Evolutionary conservation across 2,797 vertebrate genomes (phyloP), one percentile per base, ranked within the genome.

Genomic region (Acanthornis magna): DNA sequence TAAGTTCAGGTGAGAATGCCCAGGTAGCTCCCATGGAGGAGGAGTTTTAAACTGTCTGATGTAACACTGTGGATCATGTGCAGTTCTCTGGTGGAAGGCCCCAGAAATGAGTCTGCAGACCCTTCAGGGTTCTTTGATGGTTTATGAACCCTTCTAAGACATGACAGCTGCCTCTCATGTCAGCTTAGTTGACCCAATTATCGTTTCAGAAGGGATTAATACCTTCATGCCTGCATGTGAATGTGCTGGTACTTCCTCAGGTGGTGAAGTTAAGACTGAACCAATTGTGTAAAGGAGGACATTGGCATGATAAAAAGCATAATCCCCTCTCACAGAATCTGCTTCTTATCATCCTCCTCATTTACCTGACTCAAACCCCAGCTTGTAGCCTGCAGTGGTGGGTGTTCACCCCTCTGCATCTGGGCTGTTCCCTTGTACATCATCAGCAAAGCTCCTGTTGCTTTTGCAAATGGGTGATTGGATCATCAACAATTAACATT

Each of bases 281-380:
- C 7, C 45, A 40, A 26, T 27, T 34, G n/a, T 30, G 25, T 40
- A 48, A 53, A 38, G n/a, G 8, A 51, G 8, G 17, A n/a, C 9
- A 30, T 19, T 12, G 38, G 15, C 16, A 32, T 7, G 18, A 34
- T 19, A 40, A 47, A 65, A 58, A 40, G 4, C 12, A 32, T 15
- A 65, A 65, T 53, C 25, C 5, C 0, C 4, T 12, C 43, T 77
- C 54, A 22, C 10, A 30, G 10, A 34, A 47, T 14, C 12, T 60
- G 4, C 34, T 54, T 51, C 23, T 58, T 48, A 27, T 23, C 0
- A 0, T 5, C 11, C 7, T 72, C 21, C 30, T 58, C 0, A 0
- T 13, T 53, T 27, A 15, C 47, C 51, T 53, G 18, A 2, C 34
- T 72, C 30, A 77, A 47, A 65, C 7, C 26, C 7, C 45, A 53